Conservation (phyloP, 2,888 invertebrate genomes). For the Leucozona laternaria region DNA sequence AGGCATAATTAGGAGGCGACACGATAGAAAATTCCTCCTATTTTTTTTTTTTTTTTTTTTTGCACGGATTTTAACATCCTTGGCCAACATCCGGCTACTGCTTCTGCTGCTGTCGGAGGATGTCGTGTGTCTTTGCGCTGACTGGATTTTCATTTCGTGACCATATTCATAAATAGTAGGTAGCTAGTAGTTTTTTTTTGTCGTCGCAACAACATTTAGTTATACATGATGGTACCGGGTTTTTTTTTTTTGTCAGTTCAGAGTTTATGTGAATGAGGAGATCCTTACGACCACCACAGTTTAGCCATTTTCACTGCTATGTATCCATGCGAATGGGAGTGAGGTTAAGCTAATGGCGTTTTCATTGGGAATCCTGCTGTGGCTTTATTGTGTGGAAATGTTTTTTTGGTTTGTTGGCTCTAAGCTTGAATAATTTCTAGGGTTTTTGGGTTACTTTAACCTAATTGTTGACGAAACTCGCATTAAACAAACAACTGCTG, state of each 20-base stretch:
- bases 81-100: conserved; percentile 22
- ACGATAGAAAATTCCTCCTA: conserved; percentile 33
- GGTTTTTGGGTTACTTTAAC: conserved; percentile 7
- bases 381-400: conserved; percentile 5
- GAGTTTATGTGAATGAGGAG: conserved; percentile 20
- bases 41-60: conserved; percentile 3
- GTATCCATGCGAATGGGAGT: conserved; percentile 7
- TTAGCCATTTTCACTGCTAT: conserved; percentile 4
- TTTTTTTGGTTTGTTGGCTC: conserved; percentile 42
- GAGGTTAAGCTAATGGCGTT: conserved; percentile 55
- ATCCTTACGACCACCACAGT: conserved; percentile 40
- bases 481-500: conserved; percentile 39
- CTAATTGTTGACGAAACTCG: conserved; percentile 13
- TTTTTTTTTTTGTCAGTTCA: conserved; percentile 4
- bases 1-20: conserved; percentile 59
- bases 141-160: conserved; percentile 62
- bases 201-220: conserved; percentile 25
- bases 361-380: conserved; percentile 54
- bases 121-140: conserved; percentile 51
- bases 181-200: too few species aligned
- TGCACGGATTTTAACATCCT: conserved; percentile 34
- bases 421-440: conserved; percentile 34
- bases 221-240: conserved; percentile 41
- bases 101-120: not conserved
- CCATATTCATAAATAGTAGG: conserved; percentile 63